phyloP scores from a whole-genome alignment of 2,113 vertebrate species.

The Hypanus sabinus region DNA sequence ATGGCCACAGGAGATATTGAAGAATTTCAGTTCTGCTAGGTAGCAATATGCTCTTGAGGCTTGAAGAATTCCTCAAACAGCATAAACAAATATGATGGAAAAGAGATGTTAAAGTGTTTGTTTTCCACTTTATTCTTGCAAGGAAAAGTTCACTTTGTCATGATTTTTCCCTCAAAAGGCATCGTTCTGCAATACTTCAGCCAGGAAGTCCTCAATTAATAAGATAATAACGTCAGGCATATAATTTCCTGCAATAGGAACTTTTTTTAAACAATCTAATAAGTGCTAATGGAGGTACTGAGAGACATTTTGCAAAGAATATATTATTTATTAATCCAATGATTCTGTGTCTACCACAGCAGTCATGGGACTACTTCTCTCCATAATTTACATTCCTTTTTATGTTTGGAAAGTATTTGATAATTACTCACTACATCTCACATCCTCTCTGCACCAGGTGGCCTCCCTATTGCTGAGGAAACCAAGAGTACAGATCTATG shows the following conservation, averaged over 20 bases:
- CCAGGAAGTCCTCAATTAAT: background rate
- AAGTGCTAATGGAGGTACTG: background rate
- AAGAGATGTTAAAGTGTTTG: no score
- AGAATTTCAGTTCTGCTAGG: no score
- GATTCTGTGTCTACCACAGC: background rate
- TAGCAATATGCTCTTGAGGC: no score
- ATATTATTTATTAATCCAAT: slow-evolving; percentile 1
- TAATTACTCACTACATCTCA: slow-evolving; percentile 2
- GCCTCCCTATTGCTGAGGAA: background rate
- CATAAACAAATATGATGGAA: background rate
- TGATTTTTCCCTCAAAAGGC: background rate
- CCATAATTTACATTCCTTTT: slow-evolving; percentile 22
- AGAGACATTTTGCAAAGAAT: background rate
- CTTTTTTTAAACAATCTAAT: background rate
- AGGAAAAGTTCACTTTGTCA: background rate
- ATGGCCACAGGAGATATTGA: no score
- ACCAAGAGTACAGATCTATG: background rate
- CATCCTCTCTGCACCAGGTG: slow-evolving; percentile 27
- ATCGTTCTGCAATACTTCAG: background rate
- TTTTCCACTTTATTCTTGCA: background rate
- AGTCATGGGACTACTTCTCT: background rate
- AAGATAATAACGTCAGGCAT: background rate
- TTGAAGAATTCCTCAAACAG: no score
- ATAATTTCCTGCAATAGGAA: slow-evolving; percentile 2
- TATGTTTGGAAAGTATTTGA: slow-evolving; percentile 23